Percentiles rank a stretch among this genome's conserved stretches.
Evolutionary conservation across 2,113 vertebrate genomes (phyloP).

Genomic region (Serinus canaria): DNA sequence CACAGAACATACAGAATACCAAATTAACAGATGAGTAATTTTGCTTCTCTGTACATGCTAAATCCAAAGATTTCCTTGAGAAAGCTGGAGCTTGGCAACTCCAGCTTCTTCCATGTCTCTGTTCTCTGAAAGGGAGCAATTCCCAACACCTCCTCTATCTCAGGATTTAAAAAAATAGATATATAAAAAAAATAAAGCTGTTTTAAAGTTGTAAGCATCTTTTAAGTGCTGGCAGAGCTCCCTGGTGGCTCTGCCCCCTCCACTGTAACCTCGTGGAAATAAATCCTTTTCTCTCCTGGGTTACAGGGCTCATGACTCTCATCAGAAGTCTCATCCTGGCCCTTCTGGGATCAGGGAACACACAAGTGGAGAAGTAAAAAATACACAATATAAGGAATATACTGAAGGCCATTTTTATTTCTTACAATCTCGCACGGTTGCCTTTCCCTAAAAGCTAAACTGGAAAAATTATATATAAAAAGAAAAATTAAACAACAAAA

Average conservation of each 20-base stretch:
- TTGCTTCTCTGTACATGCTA: constrained; percentile 56
- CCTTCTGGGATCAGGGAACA: constrained; percentile 18
- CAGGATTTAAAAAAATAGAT: constrained; percentile 60
- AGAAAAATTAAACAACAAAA: not conserved
- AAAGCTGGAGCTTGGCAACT: constrained; percentile 25
- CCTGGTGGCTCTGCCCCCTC: not conserved
- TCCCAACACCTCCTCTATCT: constrained; percentile 24
- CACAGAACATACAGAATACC: constrained; percentile 60
- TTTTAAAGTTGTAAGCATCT: constrained; percentile 36
- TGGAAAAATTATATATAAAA: not conserved
- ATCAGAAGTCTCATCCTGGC: constrained; percentile 53
- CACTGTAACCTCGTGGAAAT: not conserved
- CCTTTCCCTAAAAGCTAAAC: not conserved
- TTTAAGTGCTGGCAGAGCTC: not conserved
- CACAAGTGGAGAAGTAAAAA: not conserved
- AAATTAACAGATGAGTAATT: constrained; percentile 48
- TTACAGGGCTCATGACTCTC: constrained; percentile 25
- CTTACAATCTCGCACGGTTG: not conserved
- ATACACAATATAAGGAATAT: not conserved
- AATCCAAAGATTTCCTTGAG: constrained; percentile 53
- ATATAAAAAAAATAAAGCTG: constrained; percentile 64
- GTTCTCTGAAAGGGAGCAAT: not conserved
- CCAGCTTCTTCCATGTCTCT: constrained; percentile 5
- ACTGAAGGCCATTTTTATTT: constrained; percentile 33
- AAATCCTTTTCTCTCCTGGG: not conserved